Conservation (phyloP, 2,888 invertebrate genomes). For the Epistrophe grossulariae region DNA sequence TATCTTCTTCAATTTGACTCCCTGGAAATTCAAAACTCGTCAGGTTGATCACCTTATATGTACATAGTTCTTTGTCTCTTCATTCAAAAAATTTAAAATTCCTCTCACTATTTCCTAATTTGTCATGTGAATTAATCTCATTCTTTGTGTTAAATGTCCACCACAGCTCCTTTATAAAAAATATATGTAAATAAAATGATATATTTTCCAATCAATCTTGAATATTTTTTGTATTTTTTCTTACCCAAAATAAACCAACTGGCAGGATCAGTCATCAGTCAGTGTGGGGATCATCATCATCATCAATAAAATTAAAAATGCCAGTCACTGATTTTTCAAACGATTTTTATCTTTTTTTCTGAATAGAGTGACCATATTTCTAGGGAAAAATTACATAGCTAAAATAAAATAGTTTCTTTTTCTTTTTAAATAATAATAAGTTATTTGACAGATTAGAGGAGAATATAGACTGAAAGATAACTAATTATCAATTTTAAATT, state of each 20-base stretch:
- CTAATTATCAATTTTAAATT: too few species aligned
- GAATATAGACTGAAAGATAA: too few species aligned
- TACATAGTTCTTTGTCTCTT: neutral
- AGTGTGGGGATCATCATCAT: neutral
- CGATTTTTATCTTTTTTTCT: slow-evolving; percentile 27
- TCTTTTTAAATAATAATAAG: neutral
- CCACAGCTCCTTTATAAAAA: neutral
- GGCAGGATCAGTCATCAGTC: slow-evolving; percentile 30
- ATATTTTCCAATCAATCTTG: slow-evolving; percentile 41
- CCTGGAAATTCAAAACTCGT: neutral
- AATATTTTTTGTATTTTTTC: neutral
- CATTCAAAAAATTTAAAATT: slow-evolving; percentile 47
- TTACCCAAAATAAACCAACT: neutral
- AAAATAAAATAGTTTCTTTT: too few species aligned
- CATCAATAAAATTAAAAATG: slow-evolving; percentile 39
- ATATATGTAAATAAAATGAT: slow-evolving; percentile 35
- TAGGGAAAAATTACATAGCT: neutral
- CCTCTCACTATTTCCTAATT: slow-evolving; percentile 49
- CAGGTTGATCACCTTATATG: slow-evolving; percentile 55
- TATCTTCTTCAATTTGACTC: neutral
- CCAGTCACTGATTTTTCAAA: slow-evolving; percentile 31
- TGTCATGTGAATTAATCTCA: slow-evolving; percentile 56
- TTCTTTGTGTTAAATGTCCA: neutral
- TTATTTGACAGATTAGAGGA: neutral
- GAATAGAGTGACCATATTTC: slow-evolving; percentile 1